Conservation (phyloP, 2,113 vertebrate species). For the Rhabdornis inornatus region DNA sequence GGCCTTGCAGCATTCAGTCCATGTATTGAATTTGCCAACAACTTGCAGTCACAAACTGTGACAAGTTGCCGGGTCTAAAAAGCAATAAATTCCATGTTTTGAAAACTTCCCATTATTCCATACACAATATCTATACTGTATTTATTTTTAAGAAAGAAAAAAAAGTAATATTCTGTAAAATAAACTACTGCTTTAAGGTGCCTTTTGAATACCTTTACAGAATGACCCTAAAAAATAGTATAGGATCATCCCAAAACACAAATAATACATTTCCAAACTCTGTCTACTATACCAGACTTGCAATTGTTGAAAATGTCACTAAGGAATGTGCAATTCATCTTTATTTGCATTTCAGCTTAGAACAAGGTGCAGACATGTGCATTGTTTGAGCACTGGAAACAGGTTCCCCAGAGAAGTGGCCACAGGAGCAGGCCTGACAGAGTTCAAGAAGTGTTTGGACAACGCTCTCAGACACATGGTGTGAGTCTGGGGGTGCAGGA, state of each 20-base stretch:
- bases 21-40: slow-evolving; percentile 92
- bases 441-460: not conserved
- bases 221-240: not conserved
- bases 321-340: not conserved
- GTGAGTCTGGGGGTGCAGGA: not conserved
- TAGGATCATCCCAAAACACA: not conserved
- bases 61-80: slow-evolving; percentile 92
- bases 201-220: not conserved
- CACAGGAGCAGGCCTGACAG: not conserved
- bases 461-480: not conserved
- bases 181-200: not conserved
- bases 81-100: not conserved
- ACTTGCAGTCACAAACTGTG: slow-evolving; percentile 93
- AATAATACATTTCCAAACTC: not conserved
- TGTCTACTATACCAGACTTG: not conserved
- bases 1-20: slow-evolving; percentile 91
- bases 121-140: not conserved
- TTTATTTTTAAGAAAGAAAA: not conserved
- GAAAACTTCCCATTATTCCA: not conserved
- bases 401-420: not conserved
- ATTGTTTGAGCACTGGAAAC: not conserved
- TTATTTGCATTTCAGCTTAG: not conserved
- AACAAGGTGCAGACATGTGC: not conserved
- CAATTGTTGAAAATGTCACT: not conserved
- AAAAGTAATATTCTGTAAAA: not conserved